Evolutionary conservation across 2,113 vertebrate genomes (phyloP), one percentile per base, ranked within the genome.

Genomic region (Chloebia gouldiae): DNA sequence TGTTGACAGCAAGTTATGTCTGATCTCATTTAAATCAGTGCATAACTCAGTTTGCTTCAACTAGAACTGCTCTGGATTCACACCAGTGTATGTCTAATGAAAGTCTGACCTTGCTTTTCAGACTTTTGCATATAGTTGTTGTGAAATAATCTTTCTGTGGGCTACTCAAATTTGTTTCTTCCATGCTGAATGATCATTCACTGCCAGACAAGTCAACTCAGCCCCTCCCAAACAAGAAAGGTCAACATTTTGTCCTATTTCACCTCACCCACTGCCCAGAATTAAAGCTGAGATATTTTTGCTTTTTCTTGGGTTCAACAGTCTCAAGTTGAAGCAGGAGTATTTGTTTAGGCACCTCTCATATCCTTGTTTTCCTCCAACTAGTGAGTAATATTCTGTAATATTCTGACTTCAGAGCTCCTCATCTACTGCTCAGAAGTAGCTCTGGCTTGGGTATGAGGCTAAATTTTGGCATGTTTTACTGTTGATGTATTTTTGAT

Each of bases 1-100:
- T 73, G 93, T 94, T 95, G 95, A 96, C 94, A 95, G 87, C 33
- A 82, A 82, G 59, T 91, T 96, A 70, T 86, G 71, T 88, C 85
- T 95, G 75, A 88, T 93, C 63, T 83, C 47, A 90, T 95, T 93
- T 95, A 92, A 64, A 95, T 90, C 79, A 90, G 11, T n/a, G 31
- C 47, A 70, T 82, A 80, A 87, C 35, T 94, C 59, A 22, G 37
- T 81, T 91, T 89, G 2, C 27, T 95, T 87, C 71, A 95, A 80
- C 39, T 56, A 56, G 71, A 86, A 31, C 37, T 75, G 37, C 31
- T 90, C 71, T 49, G 39, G 63, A 83, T 93, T 96, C 85, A 86
- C 54, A 95, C 33, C 13, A n/a, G 12, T 37, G 33, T 60, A 64
- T 57, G 45, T 50, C 40, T 69, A 63, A 80, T 90, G 66, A 95